Evolutionary conservation across 2,113 vertebrate genomes (phyloP), one percentile per base, ranked within the genome.

Genomic region (Furnarius figulus): DNA sequence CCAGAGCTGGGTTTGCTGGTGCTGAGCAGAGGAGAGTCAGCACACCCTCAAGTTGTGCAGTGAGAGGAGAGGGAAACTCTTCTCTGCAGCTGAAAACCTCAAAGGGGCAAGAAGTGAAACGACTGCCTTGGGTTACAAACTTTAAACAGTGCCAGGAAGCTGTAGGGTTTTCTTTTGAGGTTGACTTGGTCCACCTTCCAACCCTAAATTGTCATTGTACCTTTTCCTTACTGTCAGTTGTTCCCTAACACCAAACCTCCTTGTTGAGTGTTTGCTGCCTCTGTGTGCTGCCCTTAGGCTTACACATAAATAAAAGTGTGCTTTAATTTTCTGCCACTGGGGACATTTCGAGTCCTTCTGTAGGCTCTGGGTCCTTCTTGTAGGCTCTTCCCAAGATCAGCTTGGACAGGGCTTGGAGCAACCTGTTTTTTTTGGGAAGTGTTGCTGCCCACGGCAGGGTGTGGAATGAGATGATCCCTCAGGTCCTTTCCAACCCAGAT

Each of bases 371-470:
- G 17, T 61, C 59, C 23, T 77, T 67, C 17, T 23, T 70, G 35
- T 15, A 14, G 30, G 31, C n/a, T 71, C 9, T 65, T 82, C 8
- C 20, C 30, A 30, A 8, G 35, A 7, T 14, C 18, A 42, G n/a
- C n/a, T 4, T 70, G 55, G 30, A 35, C 5, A 12, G 25, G 47
- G 20, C 47, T 83, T 55, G 47, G 14, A 76, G 39, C 39, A 40
- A 40, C 39, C 40, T 40, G 40, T 11, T 5, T 5, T 62, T 62
- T 5, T 27, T 27, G 1, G 47, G 47, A 62, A 31, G 9, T 23
- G 33, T 15, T 17, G 21, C 47, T 61, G n/a, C 25, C n/a, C 35
- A 15, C 0, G 1, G 49, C 17, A 55, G 5, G 14, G 44, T 11
- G 0, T 75, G 61, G 49, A 63, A 56, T 4, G 15, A 49, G 49